Evolutionary conservation across 2,888 invertebrate species (phyloP).

Genomic region (Archaeoteleia sp.): DNA sequence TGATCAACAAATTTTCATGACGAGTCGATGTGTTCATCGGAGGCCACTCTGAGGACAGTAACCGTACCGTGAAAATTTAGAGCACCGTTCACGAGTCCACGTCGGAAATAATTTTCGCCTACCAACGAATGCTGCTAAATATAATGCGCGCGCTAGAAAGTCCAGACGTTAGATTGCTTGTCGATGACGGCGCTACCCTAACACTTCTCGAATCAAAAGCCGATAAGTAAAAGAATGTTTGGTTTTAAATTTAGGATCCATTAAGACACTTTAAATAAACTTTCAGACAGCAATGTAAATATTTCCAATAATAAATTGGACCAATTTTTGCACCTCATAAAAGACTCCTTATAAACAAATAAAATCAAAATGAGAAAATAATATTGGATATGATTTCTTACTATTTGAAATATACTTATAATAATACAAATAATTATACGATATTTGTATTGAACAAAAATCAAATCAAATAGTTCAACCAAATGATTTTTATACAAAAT

Average conservation of each 20-base stretch:
- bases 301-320: no score
- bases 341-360: no score
- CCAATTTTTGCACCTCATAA: no score
- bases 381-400: no score
- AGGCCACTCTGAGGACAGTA: conserved; percentile 19
- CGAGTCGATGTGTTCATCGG: conserved; percentile 8
- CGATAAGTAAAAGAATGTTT: conserved; percentile 23
- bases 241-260: conserved; percentile 20
- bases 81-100: conserved; percentile 29
- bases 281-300: no score
- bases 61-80: conserved; percentile 37
- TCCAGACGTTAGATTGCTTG: conserved; percentile 30
- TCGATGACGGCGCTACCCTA: conserved; percentile 22
- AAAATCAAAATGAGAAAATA: no score
- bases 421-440: no score
- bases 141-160: conserved; percentile 29
- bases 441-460: no score
- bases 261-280: neutral
- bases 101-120: conserved; percentile 47
- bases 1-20: conserved; percentile 10
- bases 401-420: no score
- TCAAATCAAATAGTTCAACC: no score
- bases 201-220: conserved; percentile 23
- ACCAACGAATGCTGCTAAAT: conserved; percentile 33
- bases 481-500: no score